These are phyloP conservation scores for Lysandra coridon DNA, from an alignment of 2,888 invertebrate genomes.

Conservation along the genomic window DNA sequence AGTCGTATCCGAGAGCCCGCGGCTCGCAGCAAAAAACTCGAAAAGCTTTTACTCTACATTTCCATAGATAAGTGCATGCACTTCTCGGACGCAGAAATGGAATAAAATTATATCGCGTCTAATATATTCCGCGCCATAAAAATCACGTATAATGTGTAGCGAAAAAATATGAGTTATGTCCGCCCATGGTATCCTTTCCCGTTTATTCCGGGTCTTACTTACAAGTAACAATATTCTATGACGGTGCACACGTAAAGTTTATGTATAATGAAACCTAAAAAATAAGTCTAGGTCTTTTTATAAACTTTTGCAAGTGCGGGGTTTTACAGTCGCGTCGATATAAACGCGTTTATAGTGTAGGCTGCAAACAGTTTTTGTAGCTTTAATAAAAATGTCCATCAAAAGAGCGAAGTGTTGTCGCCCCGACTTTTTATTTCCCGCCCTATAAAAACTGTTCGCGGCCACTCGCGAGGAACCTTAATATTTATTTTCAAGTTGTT, in stretches of 20 bases:
- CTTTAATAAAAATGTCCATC: conserved; percentile 8
- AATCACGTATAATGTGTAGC: not conserved
- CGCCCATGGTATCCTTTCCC: not conserved
- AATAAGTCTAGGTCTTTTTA: not conserved
- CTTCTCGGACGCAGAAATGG: not conserved
- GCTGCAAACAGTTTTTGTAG: not conserved
- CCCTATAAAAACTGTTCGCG: not conserved
- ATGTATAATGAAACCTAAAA: not conserved
- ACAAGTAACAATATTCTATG: not conserved
- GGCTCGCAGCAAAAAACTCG: not conserved
- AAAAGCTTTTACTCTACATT: conserved; percentile 18
- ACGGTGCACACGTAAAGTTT: not conserved
- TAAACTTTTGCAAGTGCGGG: not conserved
- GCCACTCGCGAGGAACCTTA: not conserved
- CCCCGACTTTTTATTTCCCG: not conserved
- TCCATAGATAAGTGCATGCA: conserved; percentile 7
- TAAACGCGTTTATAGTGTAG: not conserved
- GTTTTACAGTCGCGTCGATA: not conserved
- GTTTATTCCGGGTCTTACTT: not conserved
- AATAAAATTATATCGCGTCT: conserved; percentile 7
- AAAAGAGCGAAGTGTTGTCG: not conserved
- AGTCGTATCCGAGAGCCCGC: not conserved
- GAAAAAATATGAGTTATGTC: not conserved
- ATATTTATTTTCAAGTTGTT: not conserved
- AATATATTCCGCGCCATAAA: not conserved